phyloP scores from a whole-genome alignment of 2,113 vertebrate genomes.

The Fulmarus glacialis region DNA sequence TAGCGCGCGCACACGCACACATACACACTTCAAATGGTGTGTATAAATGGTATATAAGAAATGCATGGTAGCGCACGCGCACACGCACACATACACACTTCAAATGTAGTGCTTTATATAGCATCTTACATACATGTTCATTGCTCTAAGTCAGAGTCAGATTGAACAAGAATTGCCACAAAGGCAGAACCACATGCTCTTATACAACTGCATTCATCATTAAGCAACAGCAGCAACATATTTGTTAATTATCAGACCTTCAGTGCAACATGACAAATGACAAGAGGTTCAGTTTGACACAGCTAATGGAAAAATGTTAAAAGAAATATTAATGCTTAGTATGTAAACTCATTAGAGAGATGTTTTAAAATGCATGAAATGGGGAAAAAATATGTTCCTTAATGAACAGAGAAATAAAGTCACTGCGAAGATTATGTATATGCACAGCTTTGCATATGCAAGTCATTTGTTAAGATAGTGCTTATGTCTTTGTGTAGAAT shows the following conservation, averaged over 20 bases:
- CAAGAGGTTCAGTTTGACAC: neutral
- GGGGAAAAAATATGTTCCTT: neutral
- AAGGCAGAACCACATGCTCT: neutral
- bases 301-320: slow-evolving; percentile 22
- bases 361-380: slow-evolving; percentile 21
- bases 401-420: neutral
- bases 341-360: neutral
- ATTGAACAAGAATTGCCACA: neutral
- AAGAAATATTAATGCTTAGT: slow-evolving; percentile 6
- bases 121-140: neutral
- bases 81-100: too few species aligned
- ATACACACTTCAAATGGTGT: too few species aligned
- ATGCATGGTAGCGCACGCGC: neutral
- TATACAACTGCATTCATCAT: neutral
- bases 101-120: neutral
- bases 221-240: neutral
- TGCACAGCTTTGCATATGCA: neutral
- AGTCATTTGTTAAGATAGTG: neutral
- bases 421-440: neutral
- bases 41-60: neutral
- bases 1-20: neutral
- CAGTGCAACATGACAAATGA: neutral
- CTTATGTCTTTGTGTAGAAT: neutral
- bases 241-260: neutral
- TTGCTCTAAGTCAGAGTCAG: neutral